phyloP scores from a whole-genome alignment of 2,113 vertebrate species.

The Carassius gibelio region DNA sequence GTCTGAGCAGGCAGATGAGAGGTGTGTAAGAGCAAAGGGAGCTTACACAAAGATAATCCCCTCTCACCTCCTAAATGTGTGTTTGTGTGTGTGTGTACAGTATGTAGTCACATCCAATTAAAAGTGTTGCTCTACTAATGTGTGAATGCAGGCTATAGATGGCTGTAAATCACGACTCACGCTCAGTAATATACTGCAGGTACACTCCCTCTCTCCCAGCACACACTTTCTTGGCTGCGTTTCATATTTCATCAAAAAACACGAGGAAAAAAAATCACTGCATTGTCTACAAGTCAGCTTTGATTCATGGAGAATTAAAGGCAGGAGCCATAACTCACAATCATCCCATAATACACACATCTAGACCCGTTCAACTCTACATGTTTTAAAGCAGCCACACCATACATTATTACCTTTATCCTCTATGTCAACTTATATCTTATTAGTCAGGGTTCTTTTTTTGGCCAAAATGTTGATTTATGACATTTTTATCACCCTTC shows the following conservation, averaged over 20 bases:
- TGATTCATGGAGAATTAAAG: slow-evolving; percentile 33
- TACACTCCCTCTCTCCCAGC: slow-evolving; percentile 25
- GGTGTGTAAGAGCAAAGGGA: background rate
- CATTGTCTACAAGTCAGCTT: slow-evolving; percentile 20
- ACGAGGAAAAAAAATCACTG: slow-evolving; percentile 12
- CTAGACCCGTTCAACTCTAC: slow-evolving; percentile 1
- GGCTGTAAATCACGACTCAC: slow-evolving; percentile 17
- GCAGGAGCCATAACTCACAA: slow-evolving; percentile 20
- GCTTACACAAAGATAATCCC: slow-evolving; percentile 1
- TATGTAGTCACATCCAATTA: slow-evolving; percentile 5
- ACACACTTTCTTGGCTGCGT: slow-evolving; percentile 41
- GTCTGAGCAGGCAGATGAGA: slow-evolving; percentile 8
- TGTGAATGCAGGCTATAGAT: slow-evolving; percentile 7
- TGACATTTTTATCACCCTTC: background rate
- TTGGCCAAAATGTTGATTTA: background rate
- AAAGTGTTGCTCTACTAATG: background rate
- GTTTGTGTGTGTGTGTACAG: no score
- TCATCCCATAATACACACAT: slow-evolving; percentile 22
- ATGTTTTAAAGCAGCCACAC: background rate
- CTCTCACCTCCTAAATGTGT: background rate
- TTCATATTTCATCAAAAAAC: slow-evolving; percentile 23
- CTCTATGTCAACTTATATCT: background rate
- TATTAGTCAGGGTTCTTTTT: background rate
- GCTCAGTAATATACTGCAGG: background rate
- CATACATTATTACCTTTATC: background rate